Evolutionary conservation across 2,888 invertebrate genomes (phyloP).

Genomic region (Mechanitis messenoides): DNA sequence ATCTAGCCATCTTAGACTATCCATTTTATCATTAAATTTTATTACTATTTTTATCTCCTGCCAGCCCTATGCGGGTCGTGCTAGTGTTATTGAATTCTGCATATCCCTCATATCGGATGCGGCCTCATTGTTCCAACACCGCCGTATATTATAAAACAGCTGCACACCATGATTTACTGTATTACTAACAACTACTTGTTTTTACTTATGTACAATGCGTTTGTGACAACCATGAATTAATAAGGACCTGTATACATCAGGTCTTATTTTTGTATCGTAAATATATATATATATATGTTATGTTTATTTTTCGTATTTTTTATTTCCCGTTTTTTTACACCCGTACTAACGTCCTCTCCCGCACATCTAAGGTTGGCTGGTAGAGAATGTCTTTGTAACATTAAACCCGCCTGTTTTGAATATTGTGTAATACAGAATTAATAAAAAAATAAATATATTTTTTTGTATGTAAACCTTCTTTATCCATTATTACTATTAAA

Average conservation of each 20-base stretch:
- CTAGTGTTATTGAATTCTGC: conserved; percentile 62
- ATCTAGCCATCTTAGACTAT: neutral
- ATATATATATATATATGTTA: no score
- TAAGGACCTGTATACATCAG: neutral
- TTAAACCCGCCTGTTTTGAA: no score
- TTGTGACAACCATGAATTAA: neutral
- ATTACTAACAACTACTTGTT: conserved; percentile 20
- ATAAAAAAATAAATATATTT: no score
- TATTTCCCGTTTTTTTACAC: no score
- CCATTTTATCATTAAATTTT: neutral
- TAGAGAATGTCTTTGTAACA: no score
- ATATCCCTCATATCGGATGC: conserved; percentile 55
- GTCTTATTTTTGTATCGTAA: no score
- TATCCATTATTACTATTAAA: no score
- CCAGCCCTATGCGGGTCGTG: conserved; percentile 35
- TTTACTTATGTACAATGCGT: conserved; percentile 8
- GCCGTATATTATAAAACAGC: conserved; percentile 35
- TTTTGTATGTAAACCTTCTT: no score
- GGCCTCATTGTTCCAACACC: conserved; percentile 46
- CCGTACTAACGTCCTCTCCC: no score
- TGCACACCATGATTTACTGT: conserved; percentile 31
- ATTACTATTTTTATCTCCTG: conserved; percentile 2
- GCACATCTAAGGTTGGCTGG: no score
- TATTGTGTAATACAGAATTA: no score
- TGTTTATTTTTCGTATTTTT: no score